Conservation (phyloP, 92 coral and sea anemone species). For the Actinernus sp. region DNA sequence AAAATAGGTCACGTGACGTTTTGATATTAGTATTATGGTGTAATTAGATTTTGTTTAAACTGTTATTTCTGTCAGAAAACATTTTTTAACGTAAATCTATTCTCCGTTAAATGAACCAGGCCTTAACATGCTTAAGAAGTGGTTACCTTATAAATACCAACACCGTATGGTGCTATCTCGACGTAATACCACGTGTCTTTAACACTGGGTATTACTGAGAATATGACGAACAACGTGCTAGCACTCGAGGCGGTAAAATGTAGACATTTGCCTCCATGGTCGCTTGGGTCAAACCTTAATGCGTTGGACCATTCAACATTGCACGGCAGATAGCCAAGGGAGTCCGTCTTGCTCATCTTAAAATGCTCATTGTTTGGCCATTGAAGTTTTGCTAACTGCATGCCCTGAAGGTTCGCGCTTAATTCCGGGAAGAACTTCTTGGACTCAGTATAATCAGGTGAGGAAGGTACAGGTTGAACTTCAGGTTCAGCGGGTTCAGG, state of each 20-base stretch:
- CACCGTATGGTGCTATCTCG: constrained; percentile 22
- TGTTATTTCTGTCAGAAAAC: too few relatives aligned
- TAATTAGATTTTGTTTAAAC: too few relatives aligned
- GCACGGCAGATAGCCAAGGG: constrained; percentile 15
- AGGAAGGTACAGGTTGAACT: too few relatives aligned
- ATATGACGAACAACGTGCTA: constrained; percentile 37
- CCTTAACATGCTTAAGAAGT: too few relatives aligned
- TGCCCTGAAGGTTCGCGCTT: constrained; percentile 5
- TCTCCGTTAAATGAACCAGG: too few relatives aligned
- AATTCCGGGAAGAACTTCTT: too few relatives aligned
- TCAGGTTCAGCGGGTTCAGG: too few relatives aligned
- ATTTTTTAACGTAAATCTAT: too few relatives aligned
- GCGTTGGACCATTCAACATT: constrained; percentile 54
- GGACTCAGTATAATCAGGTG: too few relatives aligned
- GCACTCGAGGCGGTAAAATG: constrained; percentile 53
- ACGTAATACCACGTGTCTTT: constrained; percentile 45
- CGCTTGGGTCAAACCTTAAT: constrained; percentile 61
- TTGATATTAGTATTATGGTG: too few relatives aligned
- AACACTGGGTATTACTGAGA: constrained; percentile 43
- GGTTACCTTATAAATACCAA: constrained; percentile 41
- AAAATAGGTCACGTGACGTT: too few relatives aligned
- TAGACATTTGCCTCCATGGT: constrained; percentile 43
- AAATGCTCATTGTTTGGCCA: not conserved
- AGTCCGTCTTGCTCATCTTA: constrained; percentile 2
- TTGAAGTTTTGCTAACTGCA: constrained; percentile 8